Conservation (phyloP, 2,113 vertebrate species). For the Phyllostomus hastatus region DNA sequence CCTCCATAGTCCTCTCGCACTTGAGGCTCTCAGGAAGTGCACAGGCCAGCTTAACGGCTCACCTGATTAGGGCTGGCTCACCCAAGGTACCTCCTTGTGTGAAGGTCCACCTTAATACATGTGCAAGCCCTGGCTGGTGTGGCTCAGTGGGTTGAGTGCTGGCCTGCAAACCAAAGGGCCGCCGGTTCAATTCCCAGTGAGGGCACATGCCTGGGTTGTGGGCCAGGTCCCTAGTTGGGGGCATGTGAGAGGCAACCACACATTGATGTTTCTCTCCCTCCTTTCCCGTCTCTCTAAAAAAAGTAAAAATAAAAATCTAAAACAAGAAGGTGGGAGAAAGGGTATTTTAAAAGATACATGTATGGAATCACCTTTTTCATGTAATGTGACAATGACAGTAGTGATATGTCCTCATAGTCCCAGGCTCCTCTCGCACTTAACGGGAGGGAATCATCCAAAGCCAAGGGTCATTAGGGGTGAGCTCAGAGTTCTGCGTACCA, state of each 20-base stretch:
- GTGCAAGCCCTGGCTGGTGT: not conserved
- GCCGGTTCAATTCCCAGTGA: too few relatives aligned
- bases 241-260: too few relatives aligned
- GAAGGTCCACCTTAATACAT: not conserved
- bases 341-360: not conserved
- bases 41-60: not conserved
- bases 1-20: not conserved
- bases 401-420: not conserved
- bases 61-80: not conserved
- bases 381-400: not conserved
- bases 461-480: not conserved
- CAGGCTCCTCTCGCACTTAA: not conserved
- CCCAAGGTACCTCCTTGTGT: not conserved
- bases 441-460: not conserved
- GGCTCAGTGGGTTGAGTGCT: too few relatives aligned
- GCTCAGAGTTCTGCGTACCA: not conserved
- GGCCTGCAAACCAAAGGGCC: too few relatives aligned
- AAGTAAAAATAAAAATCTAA: too few relatives aligned
- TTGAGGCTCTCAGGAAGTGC: not conserved
- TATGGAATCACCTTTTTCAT: not conserved
- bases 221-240: too few relatives aligned
- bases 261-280: too few relatives aligned
- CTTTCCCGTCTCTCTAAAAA: too few relatives aligned
- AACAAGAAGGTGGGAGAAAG: too few relatives aligned
- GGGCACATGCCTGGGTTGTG: too few relatives aligned